Conservation (phyloP, 2,888 invertebrate genomes). For the Cremastobaeus sp. region DNA sequence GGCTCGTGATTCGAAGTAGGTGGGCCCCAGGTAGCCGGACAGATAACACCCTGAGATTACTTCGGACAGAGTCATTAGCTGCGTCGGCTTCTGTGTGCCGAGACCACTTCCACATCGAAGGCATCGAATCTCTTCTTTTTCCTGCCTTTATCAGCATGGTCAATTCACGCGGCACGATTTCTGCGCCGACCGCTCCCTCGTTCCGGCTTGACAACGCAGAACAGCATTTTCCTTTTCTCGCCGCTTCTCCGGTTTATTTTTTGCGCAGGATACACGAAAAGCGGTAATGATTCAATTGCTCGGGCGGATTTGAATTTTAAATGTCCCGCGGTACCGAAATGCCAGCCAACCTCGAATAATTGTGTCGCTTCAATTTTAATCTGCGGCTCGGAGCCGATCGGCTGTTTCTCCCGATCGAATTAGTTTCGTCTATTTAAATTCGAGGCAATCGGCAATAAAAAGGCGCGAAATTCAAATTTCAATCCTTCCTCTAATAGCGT, state of each 20-base stretch:
- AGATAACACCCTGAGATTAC: conserved; percentile 78
- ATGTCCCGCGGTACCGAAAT: background rate
- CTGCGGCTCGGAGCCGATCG: too few relatives aligned
- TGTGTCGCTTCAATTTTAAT: too few relatives aligned
- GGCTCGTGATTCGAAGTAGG: conserved; percentile 77
- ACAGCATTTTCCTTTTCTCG: conserved; percentile 48
- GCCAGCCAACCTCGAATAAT: too few relatives aligned
- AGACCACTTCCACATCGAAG: conserved; percentile 63
- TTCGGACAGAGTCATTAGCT: conserved; percentile 78
- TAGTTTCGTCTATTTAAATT: too few relatives aligned
- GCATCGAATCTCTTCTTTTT: conserved; percentile 64
- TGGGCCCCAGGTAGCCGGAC: conserved; percentile 78
- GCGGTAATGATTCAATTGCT: conserved; percentile 9
- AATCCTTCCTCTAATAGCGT: too few relatives aligned
- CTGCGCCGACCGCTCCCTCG: conserved; percentile 43
- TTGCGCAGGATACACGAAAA: conserved; percentile 24
- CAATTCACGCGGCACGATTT: conserved; percentile 71
- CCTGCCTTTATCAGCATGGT: conserved; percentile 67
- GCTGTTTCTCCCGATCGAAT: too few relatives aligned
- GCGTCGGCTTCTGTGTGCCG: conserved; percentile 77
- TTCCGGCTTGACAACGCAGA: conserved; percentile 34
- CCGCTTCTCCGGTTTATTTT: too few relatives aligned
- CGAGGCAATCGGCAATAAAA: background rate
- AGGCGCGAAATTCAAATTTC: conserved; percentile 7
- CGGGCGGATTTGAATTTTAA: background rate